Evolutionary conservation across 1,140 invertebrate genomes (phyloP).

Genomic region (Euura saliciscinereae): DNA sequence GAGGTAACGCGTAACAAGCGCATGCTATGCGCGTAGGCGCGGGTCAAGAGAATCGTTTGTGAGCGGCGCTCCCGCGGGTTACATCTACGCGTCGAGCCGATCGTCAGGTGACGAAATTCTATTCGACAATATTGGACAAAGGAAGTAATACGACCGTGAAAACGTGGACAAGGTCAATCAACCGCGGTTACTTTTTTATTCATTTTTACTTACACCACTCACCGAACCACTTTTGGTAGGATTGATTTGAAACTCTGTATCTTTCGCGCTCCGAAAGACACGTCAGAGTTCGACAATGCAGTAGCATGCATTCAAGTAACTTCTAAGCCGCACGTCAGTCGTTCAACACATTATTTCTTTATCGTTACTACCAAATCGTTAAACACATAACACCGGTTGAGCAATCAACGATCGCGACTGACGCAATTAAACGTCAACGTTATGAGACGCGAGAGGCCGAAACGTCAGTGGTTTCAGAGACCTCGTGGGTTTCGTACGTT

Average conservation of each 20-base stretch:
- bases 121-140: not conserved
- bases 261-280: not conserved
- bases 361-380: not conserved
- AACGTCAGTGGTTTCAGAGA: no score
- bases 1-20: no score
- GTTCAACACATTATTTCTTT: not conserved
- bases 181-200: not conserved
- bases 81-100: not conserved
- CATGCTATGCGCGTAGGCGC: not conserved
- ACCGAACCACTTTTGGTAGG: not conserved
- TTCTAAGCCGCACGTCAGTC: not conserved
- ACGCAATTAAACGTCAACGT: not conserved
- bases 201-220: not conserved
- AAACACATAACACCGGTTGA: not conserved
- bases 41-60: not conserved
- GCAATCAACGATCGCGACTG: not conserved
- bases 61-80: not conserved
- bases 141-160: constrained; percentile 1
- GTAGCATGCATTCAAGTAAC: no score
- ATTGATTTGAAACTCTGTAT: not conserved
- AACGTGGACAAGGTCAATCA: not conserved
- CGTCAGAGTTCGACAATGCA: no score
- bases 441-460: not conserved
- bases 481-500: no score
- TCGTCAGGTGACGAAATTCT: constrained; percentile 4